Conservation (phyloP, 2,888 invertebrate genomes). For the Flabesymbios commensalis region DNA sequence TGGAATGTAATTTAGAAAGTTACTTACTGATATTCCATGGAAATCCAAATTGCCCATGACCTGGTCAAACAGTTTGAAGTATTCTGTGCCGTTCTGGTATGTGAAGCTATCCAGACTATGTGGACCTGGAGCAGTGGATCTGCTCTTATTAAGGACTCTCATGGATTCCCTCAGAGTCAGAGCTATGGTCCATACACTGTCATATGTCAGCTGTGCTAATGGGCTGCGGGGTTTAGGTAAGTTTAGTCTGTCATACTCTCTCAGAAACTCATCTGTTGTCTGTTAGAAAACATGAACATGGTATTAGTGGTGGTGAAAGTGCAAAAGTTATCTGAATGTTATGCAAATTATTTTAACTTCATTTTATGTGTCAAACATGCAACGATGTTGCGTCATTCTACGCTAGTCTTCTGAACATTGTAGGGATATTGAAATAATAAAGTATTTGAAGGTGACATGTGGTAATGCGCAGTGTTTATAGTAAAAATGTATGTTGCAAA, state of each 20-base stretch:
- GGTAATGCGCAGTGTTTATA: too few species aligned
- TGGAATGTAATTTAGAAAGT: background rate
- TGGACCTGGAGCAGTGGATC: background rate
- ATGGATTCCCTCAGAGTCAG: constrained; percentile 67
- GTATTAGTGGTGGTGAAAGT: too few species aligned
- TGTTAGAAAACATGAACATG: constrained; percentile 48
- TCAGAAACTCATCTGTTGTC: constrained; percentile 71
- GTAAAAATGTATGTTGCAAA: too few species aligned
- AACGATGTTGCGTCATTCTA: too few species aligned
- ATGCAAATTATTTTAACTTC: too few species aligned
- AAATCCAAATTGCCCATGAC: constrained; percentile 77
- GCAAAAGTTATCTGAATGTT: too few species aligned
- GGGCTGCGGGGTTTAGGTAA: constrained; percentile 51
- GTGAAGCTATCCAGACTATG: constrained; percentile 65
- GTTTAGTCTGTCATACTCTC: constrained; percentile 65
- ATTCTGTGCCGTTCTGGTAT: constrained; percentile 72
- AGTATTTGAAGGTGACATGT: too few species aligned
- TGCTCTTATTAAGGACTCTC: background rate
- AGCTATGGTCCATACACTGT: constrained; percentile 89
- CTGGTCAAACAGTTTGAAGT: constrained; percentile 71
- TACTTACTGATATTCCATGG: constrained; percentile 82
- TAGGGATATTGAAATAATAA: too few species aligned
- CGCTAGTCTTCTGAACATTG: too few species aligned
- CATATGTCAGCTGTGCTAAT: constrained; percentile 82
- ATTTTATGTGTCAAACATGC: too few species aligned